Evolutionary conservation across 2,888 invertebrate genomes (phyloP), one percentile per base, ranked within the genome.

Genomic region (Amphiduros pacificus): DNA sequence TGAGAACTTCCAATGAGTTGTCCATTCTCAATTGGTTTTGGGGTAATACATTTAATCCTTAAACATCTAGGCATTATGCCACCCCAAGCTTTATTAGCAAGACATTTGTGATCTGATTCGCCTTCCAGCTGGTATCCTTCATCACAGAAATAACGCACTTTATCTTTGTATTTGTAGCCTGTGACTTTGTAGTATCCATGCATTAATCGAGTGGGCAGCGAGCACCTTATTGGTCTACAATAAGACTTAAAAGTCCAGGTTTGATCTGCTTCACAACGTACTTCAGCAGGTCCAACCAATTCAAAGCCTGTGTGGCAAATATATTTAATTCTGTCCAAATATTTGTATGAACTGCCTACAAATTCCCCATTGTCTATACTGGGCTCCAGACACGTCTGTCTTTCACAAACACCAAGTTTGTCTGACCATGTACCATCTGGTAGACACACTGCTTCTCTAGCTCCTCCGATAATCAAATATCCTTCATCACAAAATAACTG

Each of bases 241-340:
- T 20, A 44, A 20, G 44, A 22, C 22, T 44, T 22, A 17, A 20
- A n/a, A n/a, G 68, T 60, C 69, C 69, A 69, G 17, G 36, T 55
- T 4, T 60, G 61, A 48, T 69, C 55, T 3, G 64, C 60, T 27
- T 58, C 57, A 32, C 69, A 69, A 5, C 60, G 27, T 48, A 66
- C 41, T 28, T 62, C 68, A 11, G 55, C n/a, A 20, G 56, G 57
- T 22, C 69, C 69, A 0, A 22, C 26, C 5, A 64, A 22, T n/a
- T 58, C 48, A 48, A 49, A 69, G 0, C 69, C 69, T 22, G 44
- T 41, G 9, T 50, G 32, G 55, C 69, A 69, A 1, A 29, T 56
- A 32, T 69, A 69, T 22, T 36, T 51, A 17, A 66, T 44, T 44
- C 20, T 44, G n/a, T 44, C 44, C n/a, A n/a, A n/a, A n/a, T n/a